Percentiles rank a stretch among this genome's conserved stretches.
Conservation (phyloP, 2,113 vertebrate genomes). For the Xenus cinereus region DNA sequence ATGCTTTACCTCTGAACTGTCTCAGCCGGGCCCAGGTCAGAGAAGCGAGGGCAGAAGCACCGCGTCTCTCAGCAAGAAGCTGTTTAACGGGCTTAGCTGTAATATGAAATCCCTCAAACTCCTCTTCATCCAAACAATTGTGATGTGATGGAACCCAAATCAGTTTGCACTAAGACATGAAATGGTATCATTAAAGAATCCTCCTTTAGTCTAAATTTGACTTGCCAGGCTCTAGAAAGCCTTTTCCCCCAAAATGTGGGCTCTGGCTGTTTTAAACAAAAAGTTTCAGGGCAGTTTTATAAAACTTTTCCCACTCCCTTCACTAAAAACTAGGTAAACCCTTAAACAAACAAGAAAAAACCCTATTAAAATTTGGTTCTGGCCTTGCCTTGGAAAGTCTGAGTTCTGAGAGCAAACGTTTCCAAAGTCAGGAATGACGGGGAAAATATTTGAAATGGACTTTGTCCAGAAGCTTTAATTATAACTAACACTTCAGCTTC, state of each 20-base stretch:
- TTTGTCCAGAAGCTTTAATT: neutral
- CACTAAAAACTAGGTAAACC: neutral
- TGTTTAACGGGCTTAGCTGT: neutral
- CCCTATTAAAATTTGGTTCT: neutral
- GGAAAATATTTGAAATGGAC: neutral
- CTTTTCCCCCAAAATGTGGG: neutral
- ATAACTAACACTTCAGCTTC: neutral
- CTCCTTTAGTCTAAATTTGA: neutral
- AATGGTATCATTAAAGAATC: neutral
- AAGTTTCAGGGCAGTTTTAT: neutral
- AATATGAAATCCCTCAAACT: neutral
- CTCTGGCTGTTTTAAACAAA: neutral
- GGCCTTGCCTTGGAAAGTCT: neutral
- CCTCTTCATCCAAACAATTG: neutral
- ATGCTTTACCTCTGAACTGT: fast-evolving
- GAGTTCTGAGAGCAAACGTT: neutral
- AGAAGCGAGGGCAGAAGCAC: neutral
- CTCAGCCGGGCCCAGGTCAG: neutral
- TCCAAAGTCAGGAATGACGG: neutral
- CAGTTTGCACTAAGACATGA: too few relatives aligned
- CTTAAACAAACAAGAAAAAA: neutral
- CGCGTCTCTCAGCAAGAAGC: neutral
- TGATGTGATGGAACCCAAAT: neutral
- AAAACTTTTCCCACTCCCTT: neutral
- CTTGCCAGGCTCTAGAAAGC: neutral